Base-by-base conservation (phyloP, 2,113 vertebrate species). In the Salvelinus namaycush region DNA sequence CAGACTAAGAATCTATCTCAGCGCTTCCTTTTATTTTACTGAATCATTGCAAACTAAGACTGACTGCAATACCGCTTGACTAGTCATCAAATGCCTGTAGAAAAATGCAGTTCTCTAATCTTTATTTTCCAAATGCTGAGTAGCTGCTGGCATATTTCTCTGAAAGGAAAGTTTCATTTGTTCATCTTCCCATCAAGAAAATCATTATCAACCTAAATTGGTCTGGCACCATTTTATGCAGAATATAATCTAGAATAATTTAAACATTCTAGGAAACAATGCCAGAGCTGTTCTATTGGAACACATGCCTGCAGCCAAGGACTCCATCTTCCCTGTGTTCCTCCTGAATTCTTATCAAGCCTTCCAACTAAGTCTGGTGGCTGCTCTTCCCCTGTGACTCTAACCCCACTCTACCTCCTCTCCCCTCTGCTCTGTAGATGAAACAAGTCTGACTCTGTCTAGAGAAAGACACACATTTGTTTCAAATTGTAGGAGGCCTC, bases 11-110 rank as follows among this genome's bases (percentile, higher is more conserved):
- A 77, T 64, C 16, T 18, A 24, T 68, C 65, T n/a, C 2, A 34
- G 27, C 6, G 68, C 79, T 69, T 70, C 44, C 34, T 80, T 80
- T 72, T 9, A 39, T 80, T 80, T 70, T 4, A 31, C 7, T n/a
- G 31, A 75, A 26, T 79, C 39, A 69, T 78, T 74, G 79, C 54
- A 79, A 70, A 80, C 66, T 76, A 68, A 76, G 62, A 79, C 26
- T 1, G 26, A 68, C 48, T 39, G 48, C 39, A 5, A 76, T 54
- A 64, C 78, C 13, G 72, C 76, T 70, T 76, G 74, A 83, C 73
- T 68, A 29, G 73, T 69, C 70, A 31, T 79, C 66, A 29, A 57
- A 68, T 71, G 29, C 82, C 67, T 76, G 49, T 85, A 81, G 20
- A 70, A 74, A 54, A 31, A 60, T 44, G 39, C 22, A 48, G 48